Percentiles rank a stretch among this genome's conserved stretches.
Conservation (phyloP, 1,140 invertebrate species). For the Lerema accius region DNA sequence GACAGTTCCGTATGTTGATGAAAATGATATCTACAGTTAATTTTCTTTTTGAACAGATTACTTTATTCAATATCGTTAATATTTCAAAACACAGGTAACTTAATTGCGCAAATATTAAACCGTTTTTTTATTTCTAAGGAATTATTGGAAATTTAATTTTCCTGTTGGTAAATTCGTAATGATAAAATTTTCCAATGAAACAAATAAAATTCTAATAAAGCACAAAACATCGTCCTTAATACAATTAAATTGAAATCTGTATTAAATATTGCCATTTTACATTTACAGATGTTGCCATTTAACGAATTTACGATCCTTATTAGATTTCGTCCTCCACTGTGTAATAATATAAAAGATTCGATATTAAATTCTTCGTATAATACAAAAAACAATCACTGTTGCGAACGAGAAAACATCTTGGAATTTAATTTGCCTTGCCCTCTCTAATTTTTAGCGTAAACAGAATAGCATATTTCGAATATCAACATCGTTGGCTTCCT, state of each 20-base stretch:
- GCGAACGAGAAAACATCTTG: conserved; percentile 45
- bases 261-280: too few species aligned
- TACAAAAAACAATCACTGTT: conserved; percentile 47
- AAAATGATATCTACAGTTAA: too few species aligned
- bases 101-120: too few species aligned
- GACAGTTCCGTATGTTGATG: too few species aligned
- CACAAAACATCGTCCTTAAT: neutral
- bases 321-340: conserved; percentile 40
- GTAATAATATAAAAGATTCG: conserved; percentile 38
- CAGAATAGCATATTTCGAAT: conserved; percentile 45
- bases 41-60: too few species aligned
- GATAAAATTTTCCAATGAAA: too few species aligned
- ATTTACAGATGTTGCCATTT: conserved; percentile 33
- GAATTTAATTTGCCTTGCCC: conserved; percentile 66
- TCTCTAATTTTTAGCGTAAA: conserved; percentile 41
- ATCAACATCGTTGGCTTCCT: conserved; percentile 41
- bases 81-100: too few species aligned
- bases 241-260: conserved; percentile 22
- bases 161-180: too few species aligned
- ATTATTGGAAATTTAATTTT: too few species aligned
- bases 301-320: conserved; percentile 45
- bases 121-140: too few species aligned
- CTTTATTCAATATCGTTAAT: too few species aligned
- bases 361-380: conserved; percentile 47
- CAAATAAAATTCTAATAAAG: too few species aligned